A percentile compares a stretch with the other conserved stretches of the same genome.
These are phyloP conservation scores for Pristionchus entomophagus DNA, from an alignment of 2,888 invertebrate species.

Conservation along the genomic window DNA sequence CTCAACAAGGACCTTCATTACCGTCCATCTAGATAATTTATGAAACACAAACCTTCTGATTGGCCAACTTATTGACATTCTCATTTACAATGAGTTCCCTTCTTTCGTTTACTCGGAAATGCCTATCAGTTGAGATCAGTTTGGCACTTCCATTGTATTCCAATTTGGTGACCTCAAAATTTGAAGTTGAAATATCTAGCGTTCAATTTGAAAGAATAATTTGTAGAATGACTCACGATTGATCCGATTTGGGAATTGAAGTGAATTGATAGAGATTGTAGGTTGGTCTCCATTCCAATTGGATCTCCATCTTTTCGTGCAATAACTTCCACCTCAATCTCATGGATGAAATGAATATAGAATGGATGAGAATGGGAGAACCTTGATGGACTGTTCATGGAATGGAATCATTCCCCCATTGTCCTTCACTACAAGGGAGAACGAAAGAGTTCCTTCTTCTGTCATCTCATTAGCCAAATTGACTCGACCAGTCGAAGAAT, in stretches of 20 bases:
- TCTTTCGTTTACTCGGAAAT: conserved; percentile 28
- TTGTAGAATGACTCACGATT: neutral
- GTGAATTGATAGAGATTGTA: neutral
- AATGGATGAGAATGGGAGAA: too few relatives aligned
- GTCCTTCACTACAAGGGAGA: conserved; percentile 18
- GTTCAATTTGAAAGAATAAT: too few relatives aligned
- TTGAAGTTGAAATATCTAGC: too few relatives aligned
- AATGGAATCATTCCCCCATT: conserved; percentile 31
- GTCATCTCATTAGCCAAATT: neutral
- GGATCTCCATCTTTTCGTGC: neutral
- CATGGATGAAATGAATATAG: too few relatives aligned
- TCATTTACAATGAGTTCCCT: neutral
- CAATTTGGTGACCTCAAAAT: conserved; percentile 1
- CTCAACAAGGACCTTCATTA: neutral
- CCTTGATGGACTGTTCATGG: neutral
- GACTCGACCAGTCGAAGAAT: conserved; percentile 11
- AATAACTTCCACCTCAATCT: conserved; percentile 3
- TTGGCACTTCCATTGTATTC: neutral
- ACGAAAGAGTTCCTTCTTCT: neutral
- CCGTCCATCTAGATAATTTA: neutral
- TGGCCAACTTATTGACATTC: neutral
- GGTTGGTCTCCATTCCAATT: neutral
- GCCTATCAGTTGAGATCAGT: neutral
- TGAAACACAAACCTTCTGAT: neutral
- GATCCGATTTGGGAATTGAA: neutral